These are phyloP conservation scores for Petrolisthes manimaculis DNA, from an alignment of 2,888 invertebrate genomes.

Conservation along the genomic window DNA sequence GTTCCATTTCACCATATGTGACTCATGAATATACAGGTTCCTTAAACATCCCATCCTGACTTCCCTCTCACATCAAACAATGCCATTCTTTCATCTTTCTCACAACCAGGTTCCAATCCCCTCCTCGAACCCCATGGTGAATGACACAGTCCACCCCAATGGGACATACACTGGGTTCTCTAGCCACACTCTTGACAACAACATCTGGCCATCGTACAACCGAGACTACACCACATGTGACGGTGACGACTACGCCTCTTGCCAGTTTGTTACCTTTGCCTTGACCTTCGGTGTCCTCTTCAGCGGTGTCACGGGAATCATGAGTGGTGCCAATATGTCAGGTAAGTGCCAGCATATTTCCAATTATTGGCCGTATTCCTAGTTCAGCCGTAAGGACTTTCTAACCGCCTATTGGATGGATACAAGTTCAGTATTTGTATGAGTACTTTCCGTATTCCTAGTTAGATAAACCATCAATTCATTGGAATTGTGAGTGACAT, in stretches of 20 bases:
- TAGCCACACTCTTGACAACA: slow-evolving; percentile 79
- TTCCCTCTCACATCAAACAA: too few relatives aligned
- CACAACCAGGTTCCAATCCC: slow-evolving; percentile 80
- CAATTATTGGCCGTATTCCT: too few relatives aligned
- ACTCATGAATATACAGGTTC: too few relatives aligned
- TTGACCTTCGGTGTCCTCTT: slow-evolving; percentile 97
- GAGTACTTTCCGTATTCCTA: too few relatives aligned
- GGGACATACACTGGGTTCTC: slow-evolving; percentile 86
- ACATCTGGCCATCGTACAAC: slow-evolving; percentile 74
- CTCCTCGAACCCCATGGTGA: slow-evolving; percentile 78
- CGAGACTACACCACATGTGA: slow-evolving; percentile 82
- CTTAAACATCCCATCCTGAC: too few relatives aligned
- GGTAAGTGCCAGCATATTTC: slow-evolving; percentile 68
- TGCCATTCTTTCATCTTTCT: too few relatives aligned
- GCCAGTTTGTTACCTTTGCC: slow-evolving; percentile 83
- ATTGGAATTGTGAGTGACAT: too few relatives aligned
- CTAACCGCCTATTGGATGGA: too few relatives aligned
- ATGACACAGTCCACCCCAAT: slow-evolving; percentile 73
- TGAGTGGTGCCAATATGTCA: slow-evolving; percentile 99
- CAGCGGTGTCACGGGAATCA: slow-evolving; percentile 98
- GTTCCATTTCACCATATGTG: too few relatives aligned
- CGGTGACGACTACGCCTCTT: slow-evolving; percentile 79
- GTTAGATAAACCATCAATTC: too few relatives aligned
- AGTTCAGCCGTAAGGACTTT: too few relatives aligned
- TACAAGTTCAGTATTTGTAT: too few relatives aligned